phyloP scores from a whole-genome alignment of 2,797 vertebrate genomes.

The Fistularia commersonii region DNA sequence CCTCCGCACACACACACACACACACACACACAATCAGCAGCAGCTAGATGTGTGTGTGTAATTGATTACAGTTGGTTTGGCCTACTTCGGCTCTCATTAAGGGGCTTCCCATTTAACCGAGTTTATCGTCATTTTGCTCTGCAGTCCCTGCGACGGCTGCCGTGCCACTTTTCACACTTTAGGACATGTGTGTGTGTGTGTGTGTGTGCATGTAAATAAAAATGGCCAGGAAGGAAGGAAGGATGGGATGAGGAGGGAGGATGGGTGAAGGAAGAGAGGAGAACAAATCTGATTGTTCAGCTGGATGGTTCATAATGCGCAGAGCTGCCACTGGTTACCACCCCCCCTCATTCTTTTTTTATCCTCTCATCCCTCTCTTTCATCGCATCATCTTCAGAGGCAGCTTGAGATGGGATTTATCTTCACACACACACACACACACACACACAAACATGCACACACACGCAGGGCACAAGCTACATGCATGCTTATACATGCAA shows the following conservation, averaged over 20 bases:
- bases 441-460: no score
- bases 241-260: slow-evolving; percentile 22
- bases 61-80: slow-evolving; percentile 37
- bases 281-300: slow-evolving; percentile 68
- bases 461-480: slow-evolving; percentile 3
- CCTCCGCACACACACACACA: slow-evolving; percentile 8
- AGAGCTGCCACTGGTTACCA: slow-evolving; percentile 58
- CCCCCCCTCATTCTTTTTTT: slow-evolving; percentile 55
- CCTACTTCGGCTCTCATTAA: no score
- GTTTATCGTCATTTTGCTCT: no score
- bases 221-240: slow-evolving; percentile 21
- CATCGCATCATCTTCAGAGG: slow-evolving; percentile 71
- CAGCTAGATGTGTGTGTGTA: slow-evolving; percentile 19
- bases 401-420: slow-evolving; percentile 71
- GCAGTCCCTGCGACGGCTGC: no score
- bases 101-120: no score
- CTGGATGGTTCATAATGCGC: slow-evolving; percentile 63
- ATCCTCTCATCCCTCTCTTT: slow-evolving; percentile 63
- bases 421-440: slow-evolving; percentile 23
- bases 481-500: slow-evolving; percentile 1
- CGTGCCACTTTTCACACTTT: no score
- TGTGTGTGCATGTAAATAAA: slow-evolving; percentile 27
- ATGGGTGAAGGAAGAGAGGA: slow-evolving; percentile 23
- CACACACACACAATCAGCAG: no score
- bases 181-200: no score